Percentiles rank a stretch among this genome's conserved stretches.
These are phyloP conservation scores for Craterocephalus amniculus DNA, from an alignment of 2,797 vertebrate species.

Conservation along the genomic window DNA sequence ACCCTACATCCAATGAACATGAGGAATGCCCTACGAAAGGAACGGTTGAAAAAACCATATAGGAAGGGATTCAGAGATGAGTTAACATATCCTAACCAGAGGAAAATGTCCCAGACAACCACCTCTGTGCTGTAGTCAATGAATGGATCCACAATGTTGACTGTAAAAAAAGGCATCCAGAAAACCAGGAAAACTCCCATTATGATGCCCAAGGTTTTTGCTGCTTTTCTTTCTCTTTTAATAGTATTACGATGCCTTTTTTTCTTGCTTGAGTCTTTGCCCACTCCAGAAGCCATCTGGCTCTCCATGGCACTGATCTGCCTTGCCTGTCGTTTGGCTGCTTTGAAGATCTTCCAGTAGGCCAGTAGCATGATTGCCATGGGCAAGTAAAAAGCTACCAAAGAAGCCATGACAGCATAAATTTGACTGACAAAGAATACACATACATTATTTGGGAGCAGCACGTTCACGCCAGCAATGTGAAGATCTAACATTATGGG, in stretches of 20 bases:
- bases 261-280: conserved; percentile 81
- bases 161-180: conserved; percentile 86
- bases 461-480: conserved; percentile 66
- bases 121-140: conserved; percentile 80
- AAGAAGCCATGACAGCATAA: conserved; percentile 83
- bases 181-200: conserved; percentile 86
- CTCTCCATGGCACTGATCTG: conserved; percentile 85
- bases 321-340: conserved; percentile 82
- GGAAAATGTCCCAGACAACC: conserved; percentile 81
- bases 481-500: conserved; percentile 85
- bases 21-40: conserved; percentile 84
- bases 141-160: conserved; percentile 85
- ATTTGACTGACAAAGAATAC: conserved; percentile 82
- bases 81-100: conserved; percentile 87
- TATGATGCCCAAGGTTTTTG: conserved; percentile 86
- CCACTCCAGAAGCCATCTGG: conserved; percentile 79
- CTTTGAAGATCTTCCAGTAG: conserved; percentile 87
- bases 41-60: conserved; percentile 84
- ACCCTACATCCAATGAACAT: conserved; percentile 84
- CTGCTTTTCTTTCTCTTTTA: conserved; percentile 83
- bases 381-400: conserved; percentile 85
- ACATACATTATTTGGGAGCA: conserved; percentile 74
- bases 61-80: conserved; percentile 86
- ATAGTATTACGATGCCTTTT: conserved; percentile 79
- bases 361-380: conserved; percentile 83